Base-by-base conservation (phyloP, 2,113 vertebrate genomes). In the Anoplopoma fimbria region DNA sequence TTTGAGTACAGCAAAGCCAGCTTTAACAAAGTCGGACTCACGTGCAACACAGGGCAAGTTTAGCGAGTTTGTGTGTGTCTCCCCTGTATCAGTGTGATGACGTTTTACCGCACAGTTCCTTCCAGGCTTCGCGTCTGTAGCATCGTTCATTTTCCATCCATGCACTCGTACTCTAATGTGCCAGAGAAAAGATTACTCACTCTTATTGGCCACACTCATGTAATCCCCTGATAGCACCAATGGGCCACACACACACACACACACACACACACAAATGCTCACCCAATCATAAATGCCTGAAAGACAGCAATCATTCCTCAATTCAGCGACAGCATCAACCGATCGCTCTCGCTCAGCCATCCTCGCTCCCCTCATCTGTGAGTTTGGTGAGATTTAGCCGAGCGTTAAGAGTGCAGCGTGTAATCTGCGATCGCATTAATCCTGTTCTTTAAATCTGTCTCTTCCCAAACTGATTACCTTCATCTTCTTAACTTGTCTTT, bases 391-490 rank as follows among this genome's bases (percentile, higher is more conserved):
- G 80, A 83, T 53, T 79, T 69, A 85, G 79, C 36, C 21, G 0
- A 80, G 83, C 51, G 27, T 69, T 75, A 75, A 80, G 69, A 79
- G 75, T 40, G 72, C 33, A 36, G 82, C 62, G 34, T 60, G 77
- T 90, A 88, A 90, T 91, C 85, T 90, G 72, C 29, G 6, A 88
- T 91, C 65, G 49, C 74, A 90, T 84, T 90, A 92, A 91, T 88
- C 91, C 83, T 83, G 77, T 81, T 88, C 79, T 77, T 86, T 70
- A 84, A 90, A 90, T 87, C 87, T 89, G 86, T 81, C 84, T 45
- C 76, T 84, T 85, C 36, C 85, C 72, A 84, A 90, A 89, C 83
- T 89, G 89, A 92, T 91, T 94, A 91, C 80, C 86, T 84, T 85
- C 85, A 85, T 91, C 84, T 87, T 82, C 80, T 90, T 88, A 88